These are phyloP conservation scores for Atlantisia rogersi DNA, from an alignment of 2,113 vertebrate species.

Conservation along the genomic window DNA sequence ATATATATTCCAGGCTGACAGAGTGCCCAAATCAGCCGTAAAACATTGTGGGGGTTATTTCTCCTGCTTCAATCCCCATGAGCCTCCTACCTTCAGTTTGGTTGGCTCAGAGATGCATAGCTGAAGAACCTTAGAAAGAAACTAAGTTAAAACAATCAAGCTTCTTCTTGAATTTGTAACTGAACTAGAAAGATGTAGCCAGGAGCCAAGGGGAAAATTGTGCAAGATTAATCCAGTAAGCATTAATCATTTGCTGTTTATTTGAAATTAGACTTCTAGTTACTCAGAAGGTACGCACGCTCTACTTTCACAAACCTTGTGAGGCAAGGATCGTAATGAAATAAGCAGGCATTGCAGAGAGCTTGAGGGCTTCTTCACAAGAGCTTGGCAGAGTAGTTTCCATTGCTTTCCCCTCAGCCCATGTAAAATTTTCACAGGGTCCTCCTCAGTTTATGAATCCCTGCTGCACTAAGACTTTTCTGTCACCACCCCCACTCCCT, in stretches of 20 bases:
- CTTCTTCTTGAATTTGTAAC: not conserved
- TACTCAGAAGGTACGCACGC: not conserved
- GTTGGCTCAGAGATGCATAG: not conserved
- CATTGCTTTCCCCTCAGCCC: not conserved
- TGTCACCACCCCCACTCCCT: constrained; percentile 41
- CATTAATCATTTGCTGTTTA: not conserved
- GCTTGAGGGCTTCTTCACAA: not conserved
- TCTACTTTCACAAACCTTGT: not conserved
- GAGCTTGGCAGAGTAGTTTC: not conserved
- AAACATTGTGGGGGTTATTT: not conserved
- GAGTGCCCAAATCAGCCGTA: not conserved
- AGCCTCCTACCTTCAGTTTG: constrained; percentile 19
- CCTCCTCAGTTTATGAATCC: not conserved
- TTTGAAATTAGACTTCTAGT: not conserved
- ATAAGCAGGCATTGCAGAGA: not conserved
- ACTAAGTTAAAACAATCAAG: not conserved
- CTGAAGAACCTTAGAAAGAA: not conserved
- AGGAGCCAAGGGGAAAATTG: not conserved
- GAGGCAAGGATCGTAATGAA: not conserved
- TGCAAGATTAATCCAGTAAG: not conserved
- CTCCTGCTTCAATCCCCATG: not conserved
- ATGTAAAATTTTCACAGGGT: not conserved
- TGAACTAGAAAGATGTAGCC: not conserved
- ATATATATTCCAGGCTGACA: not conserved
- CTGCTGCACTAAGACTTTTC: not conserved